Evolutionary conservation across 2,113 vertebrate species (phyloP), one percentile per base, ranked within the genome.

Genomic region (Tragelaphus strepsiceros): DNA sequence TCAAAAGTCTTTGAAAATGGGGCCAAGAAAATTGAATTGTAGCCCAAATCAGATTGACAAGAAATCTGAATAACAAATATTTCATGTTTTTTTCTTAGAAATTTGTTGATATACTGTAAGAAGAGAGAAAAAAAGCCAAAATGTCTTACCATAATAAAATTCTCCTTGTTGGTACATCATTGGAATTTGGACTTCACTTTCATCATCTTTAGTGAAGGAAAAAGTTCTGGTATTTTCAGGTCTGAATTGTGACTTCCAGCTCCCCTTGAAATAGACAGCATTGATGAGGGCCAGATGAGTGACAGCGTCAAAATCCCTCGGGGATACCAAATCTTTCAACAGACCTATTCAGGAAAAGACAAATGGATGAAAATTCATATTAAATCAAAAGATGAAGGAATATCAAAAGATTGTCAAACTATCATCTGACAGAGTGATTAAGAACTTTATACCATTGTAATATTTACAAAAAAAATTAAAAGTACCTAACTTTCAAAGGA

Each of bases 151-250:
- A 0, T 99, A 99, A 99, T 99, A 99, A 99, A 99, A 99, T 97
- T 99, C 99, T 97, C 99, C 99, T 98, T 99, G 99, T 85, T 99
- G 99, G 99, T 99, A 99, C 99, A 99, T 99, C 99, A 99, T 99
- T 62, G 99, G 99, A 88, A 99, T 99, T 98, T 99, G 99, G 35
- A 99, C 99, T 97, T 99, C 99, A 87, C 99, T 99, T 98, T 99
- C 99, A 81, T 99, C 99, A 90, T 99, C 99, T 98, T 99, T 99
- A 98, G 99, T 99, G 98, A 99, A 99, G 94, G 99, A 99, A 98
- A 99, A 99, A 10, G 99, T 99, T 98, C 99, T 99, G 86, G 99
- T 99, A 96, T 99, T 99, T 97, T 99, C 99, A 26, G 99, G 99
- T 96, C 99, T 99, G 98, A 99, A 99, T 97, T 99, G 99, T 96